Percentiles rank a stretch among this genome's conserved stretches.
Evolutionary conservation across 2,888 invertebrate species (phyloP).

Genomic region (Liposcelis brunnea): DNA sequence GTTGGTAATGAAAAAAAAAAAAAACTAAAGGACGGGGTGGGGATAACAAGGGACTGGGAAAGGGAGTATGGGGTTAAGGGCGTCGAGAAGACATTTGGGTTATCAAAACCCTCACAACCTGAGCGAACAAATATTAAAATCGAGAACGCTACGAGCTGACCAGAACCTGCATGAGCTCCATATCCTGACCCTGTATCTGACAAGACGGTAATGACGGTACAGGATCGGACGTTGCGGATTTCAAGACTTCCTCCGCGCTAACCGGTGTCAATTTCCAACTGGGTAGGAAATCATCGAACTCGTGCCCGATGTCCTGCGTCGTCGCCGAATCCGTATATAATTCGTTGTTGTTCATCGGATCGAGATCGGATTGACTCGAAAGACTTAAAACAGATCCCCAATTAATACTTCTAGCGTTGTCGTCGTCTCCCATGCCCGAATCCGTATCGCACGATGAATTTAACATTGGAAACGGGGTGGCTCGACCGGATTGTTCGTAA

Average conservation of each 20-base stretch:
- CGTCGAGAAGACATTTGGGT: too few species aligned
- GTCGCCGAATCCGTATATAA: slow-evolving; percentile 29
- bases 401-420: slow-evolving; percentile 63
- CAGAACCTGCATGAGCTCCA: slow-evolving; percentile 36
- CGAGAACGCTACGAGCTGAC: slow-evolving; percentile 32
- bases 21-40: too few species aligned
- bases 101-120: slow-evolving; percentile 25
- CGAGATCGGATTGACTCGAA: slow-evolving; percentile 69
- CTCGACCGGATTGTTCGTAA: slow-evolving; percentile 35
- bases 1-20: background rate
- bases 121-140: slow-evolving; percentile 20
- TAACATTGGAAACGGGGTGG: slow-evolving; percentile 47
- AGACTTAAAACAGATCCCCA: slow-evolving; percentile 83
- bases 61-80: too few species aligned
- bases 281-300: slow-evolving; percentile 33
- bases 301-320: slow-evolving; percentile 30
- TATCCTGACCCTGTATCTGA: slow-evolving; percentile 31
- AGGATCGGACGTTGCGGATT: slow-evolving; percentile 25
- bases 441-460: slow-evolving; percentile 24
- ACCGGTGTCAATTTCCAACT: slow-evolving; percentile 35
- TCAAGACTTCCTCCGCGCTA: slow-evolving; percentile 32
- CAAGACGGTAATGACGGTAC: slow-evolving; percentile 17
- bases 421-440: slow-evolving; percentile 29
- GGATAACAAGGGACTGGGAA: too few species aligned
- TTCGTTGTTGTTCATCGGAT: slow-evolving; percentile 66